Conservation (phyloP, 2,888 invertebrate genomes). For the Operophtera brumata region DNA sequence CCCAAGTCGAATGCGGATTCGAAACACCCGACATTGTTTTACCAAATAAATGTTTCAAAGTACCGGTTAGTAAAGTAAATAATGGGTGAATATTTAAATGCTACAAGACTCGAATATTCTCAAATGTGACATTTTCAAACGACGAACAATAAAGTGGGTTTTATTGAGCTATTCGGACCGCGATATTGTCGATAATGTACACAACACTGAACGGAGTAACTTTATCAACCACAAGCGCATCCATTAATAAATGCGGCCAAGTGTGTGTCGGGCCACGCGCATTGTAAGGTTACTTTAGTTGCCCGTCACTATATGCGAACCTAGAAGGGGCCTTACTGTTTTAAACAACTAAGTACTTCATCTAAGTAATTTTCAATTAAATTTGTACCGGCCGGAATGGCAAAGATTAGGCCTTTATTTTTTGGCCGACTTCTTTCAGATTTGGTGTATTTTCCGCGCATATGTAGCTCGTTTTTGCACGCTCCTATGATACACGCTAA, state of each 20-base stretch:
- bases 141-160: slow-evolving; percentile 39
- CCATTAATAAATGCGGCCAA: neutral
- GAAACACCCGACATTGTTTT: slow-evolving; percentile 4
- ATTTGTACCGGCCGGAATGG: too few relatives aligned
- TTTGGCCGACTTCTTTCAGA: too few relatives aligned
- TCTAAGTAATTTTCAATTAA: too few relatives aligned
- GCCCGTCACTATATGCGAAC: too few relatives aligned
- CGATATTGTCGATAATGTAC: slow-evolving; percentile 5
- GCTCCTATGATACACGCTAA: too few relatives aligned
- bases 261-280: too few relatives aligned
- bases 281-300: too few relatives aligned
- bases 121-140: slow-evolving; percentile 33
- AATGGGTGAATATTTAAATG: neutral
- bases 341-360: too few relatives aligned
- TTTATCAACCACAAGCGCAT: slow-evolving; percentile 3
- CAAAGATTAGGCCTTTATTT: too few relatives aligned
- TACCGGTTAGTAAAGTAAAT: neutral
- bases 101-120: neutral
- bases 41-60: slow-evolving; percentile 4
- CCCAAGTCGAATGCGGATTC: neutral
- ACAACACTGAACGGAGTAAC: neutral
- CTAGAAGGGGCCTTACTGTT: too few relatives aligned
- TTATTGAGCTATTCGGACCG: slow-evolving; percentile 37
- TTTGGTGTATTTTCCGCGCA: too few relatives aligned
- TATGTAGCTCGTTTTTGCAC: too few relatives aligned